Conservation (phyloP, 2,888 invertebrate genomes). For the Willowsia nigromaculata region DNA sequence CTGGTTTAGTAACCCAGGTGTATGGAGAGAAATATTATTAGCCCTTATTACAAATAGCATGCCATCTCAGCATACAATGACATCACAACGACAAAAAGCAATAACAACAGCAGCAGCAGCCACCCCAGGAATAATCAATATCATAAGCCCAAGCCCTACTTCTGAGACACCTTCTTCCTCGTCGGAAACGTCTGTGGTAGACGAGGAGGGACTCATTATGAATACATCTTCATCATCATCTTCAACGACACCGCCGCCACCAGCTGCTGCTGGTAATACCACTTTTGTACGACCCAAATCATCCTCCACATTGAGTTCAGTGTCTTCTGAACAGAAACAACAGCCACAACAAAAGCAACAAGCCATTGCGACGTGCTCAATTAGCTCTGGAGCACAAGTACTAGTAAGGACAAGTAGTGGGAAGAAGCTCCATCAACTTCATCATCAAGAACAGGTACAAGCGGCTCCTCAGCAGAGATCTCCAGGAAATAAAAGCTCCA, state of each 20-base stretch:
- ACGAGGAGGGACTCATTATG: conserved; percentile 48
- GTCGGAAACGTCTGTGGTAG: conserved; percentile 45
- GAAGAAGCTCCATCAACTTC: conserved; percentile 19
- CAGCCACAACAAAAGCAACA: conserved; percentile 10
- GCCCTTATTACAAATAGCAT: conserved; percentile 12
- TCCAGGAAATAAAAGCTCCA: conserved; percentile 60
- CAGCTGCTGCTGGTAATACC: neutral
- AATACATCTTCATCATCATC: conserved; percentile 47
- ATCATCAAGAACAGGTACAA: neutral
- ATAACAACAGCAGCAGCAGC: conserved; percentile 30
- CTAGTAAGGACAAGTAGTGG: conserved; percentile 26
- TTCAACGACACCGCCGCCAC: neutral
- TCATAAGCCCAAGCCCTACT: conserved; percentile 64
- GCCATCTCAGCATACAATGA: conserved; percentile 47
- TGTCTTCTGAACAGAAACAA: conserved; percentile 18
- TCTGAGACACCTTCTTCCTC: conserved; percentile 57
- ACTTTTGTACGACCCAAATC: neutral
- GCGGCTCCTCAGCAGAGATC: conserved; percentile 16
- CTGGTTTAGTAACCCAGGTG: neutral
- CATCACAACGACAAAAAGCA: conserved; percentile 45
- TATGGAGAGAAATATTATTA: neutral
- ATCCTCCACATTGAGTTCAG: conserved; percentile 23
- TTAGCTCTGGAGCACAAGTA: conserved; percentile 42
- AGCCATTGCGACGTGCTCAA: conserved; percentile 31
- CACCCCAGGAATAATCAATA: conserved; percentile 62